Conservation (phyloP, 2,888 invertebrate species). For the Parnassius apollo region DNA sequence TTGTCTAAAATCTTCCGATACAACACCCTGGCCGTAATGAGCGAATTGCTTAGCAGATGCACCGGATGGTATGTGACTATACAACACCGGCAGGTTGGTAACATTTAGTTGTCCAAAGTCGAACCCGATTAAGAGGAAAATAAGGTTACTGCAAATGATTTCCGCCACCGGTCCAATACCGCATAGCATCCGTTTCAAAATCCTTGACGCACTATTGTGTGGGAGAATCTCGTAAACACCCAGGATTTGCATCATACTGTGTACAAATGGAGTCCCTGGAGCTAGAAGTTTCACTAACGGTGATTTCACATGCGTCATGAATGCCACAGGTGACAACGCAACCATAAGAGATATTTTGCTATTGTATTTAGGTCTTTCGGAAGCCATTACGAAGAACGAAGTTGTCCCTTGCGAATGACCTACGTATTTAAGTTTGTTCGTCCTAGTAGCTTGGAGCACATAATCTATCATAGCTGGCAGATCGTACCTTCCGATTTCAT, state of each 20-base stretch:
- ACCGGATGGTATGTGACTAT: constrained; percentile 78
- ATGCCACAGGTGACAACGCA: constrained; percentile 81
- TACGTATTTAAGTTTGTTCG: constrained; percentile 81
- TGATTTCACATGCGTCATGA: constrained; percentile 60
- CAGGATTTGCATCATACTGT: constrained; percentile 50
- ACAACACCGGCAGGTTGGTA: constrained; percentile 78
- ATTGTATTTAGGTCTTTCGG: constrained; percentile 78
- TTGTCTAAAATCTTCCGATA: constrained; percentile 51
- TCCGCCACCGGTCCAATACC: constrained; percentile 62
- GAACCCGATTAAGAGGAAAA: constrained; percentile 82
- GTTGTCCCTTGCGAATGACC: constrained; percentile 88
- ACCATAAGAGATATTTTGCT: constrained; percentile 76
- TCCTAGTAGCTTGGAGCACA: constrained; percentile 75
- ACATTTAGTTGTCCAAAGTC: constrained; percentile 80
- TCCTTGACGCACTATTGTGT: constrained; percentile 67
- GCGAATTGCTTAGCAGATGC: constrained; percentile 73
- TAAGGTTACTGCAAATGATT: constrained; percentile 79
- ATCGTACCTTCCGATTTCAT: constrained; percentile 89
- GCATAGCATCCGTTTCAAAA: constrained; percentile 68
- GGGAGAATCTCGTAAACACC: constrained; percentile 85
- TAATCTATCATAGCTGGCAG: constrained; percentile 90
- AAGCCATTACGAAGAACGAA: constrained; percentile 79
- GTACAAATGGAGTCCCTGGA: constrained; percentile 43
- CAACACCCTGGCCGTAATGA: constrained; percentile 77
- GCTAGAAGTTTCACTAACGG: constrained; percentile 55